Evolutionary conservation across 2,113 vertebrate species (phyloP), one percentile per base, ranked within the genome.

Genomic region (Tragelaphus strepsiceros): DNA sequence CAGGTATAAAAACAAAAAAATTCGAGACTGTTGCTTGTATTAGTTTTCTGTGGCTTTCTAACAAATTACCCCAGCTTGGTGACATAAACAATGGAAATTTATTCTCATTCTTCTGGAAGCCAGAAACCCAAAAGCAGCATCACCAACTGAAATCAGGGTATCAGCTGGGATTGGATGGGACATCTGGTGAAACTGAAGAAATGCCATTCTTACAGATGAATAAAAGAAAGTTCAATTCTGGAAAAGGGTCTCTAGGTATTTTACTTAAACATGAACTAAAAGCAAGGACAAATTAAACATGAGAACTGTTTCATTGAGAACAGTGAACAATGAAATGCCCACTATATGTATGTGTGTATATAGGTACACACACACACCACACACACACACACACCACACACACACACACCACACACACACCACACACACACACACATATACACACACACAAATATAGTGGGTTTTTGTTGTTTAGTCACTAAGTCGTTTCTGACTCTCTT

Each of bases 1-100:
- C 39, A 91, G 22, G 2, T 39, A 26, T 3, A 95, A 85, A 96
- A 88, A 39, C 13, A 82, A 91, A 91, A 91, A 17, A 74, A 13
- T 35, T 64, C 5, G 46, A 85, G 32, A 62, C 77, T 24, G 5
- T 9, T 96, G 3, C 46, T 82, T 91, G 2, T 17, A 59, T 85
- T 85, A 56, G 15, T 77, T 93, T 88, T 49, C 26, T 53, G 10
- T 43, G 17, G 51, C 21, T 95, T 24, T 77, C 7, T 17, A 93
- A 98, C 46, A 90, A 92, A 83, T 92, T 28, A 90, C 21, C 19
- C 28, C 82, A 88, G 28, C 12, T 82, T 83, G 7, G 53, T 78
- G 30, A 74, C 49, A 94, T 59, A 30, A 91, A 93, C 3, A 64
- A 87, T 1, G 35, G 26, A 96, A 67, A 51, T 53, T 90, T 88